phyloP scores from a whole-genome alignment of 35 echinoderm and acorn worm species.

The Chiridota heheva region DNA sequence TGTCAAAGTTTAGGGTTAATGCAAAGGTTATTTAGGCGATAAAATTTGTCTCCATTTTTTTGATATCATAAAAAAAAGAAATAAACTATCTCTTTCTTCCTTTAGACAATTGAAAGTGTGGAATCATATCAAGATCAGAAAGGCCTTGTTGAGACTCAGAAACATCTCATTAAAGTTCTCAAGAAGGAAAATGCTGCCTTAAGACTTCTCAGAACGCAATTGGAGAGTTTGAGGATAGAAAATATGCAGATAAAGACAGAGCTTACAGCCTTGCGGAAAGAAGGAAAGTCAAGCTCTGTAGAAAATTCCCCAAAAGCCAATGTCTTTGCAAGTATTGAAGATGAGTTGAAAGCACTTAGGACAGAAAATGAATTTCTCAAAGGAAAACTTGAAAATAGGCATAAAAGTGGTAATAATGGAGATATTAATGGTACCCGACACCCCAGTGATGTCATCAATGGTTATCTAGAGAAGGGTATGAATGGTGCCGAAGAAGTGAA shows the following conservation, averaged over 20 bases:
- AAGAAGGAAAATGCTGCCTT: conserved; percentile 68
- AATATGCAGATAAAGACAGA: conserved; percentile 71
- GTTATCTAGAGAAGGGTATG: too few relatives aligned
- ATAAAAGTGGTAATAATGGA: conserved; percentile 26
- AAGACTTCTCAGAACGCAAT: conserved; percentile 61
- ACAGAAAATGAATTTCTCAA: neutral
- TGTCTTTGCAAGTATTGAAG: neutral
- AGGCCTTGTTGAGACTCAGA: conserved; percentile 51
- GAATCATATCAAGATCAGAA: conserved; percentile 41
- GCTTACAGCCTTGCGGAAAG: too few relatives aligned
- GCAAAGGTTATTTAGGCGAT: too few relatives aligned
- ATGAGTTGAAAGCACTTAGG: neutral
- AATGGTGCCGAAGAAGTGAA: too few relatives aligned
- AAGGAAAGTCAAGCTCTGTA: too few relatives aligned
- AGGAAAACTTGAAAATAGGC: neutral
- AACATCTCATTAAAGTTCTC: conserved; percentile 71
- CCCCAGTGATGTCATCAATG: conserved; percentile 29
- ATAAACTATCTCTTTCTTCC: too few relatives aligned
- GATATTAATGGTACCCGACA: neutral
- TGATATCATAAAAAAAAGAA: too few relatives aligned
- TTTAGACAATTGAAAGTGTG: conserved; percentile 58
- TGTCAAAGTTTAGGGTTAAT: too few relatives aligned
- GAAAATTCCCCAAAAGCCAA: neutral
- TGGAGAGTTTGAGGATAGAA: conserved; percentile 60
- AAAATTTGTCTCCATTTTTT: too few relatives aligned